Base-by-base conservation (phyloP, 2,113 vertebrate species). In the Pachypanchax playfairii region DNA sequence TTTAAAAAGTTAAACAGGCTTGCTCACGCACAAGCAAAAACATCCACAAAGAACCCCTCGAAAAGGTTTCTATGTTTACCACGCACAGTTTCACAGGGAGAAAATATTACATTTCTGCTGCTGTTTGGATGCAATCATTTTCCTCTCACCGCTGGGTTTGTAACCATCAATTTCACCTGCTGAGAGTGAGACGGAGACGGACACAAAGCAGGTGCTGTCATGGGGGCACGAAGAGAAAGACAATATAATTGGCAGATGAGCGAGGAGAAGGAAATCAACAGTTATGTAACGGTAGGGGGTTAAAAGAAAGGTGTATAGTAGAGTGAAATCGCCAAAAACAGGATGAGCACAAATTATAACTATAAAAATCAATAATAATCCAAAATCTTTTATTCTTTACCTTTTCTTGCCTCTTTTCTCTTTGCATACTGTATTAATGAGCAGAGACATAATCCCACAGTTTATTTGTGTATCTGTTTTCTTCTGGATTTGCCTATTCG, bases 41-140 rank as follows among this genome's bases (percentile, higher is more conserved):
- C 55, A 56, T 28, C 25, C 39, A 56, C 29, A 65, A 20, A n/a
- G 41, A 42, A 22, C 58, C 25, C 41, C 63, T 66, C 38, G 39
- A 6, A 51, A 48, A 50, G 11, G 2, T 77, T 77, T 65, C 54
- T 15, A 1, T 11, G 41, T 70, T 59, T 75, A 70, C 61, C 62
- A 78, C 12, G 39, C 65, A 49, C 70, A 50, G 63, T 69, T 81
- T 78, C 74, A 73, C 70, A 36, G 42, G 50, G 48, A 80, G 72
- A 79, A 85, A 78, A 87, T 87, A 86, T 82, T 75, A 76, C 73
- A 80, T 78, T 78, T 75, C 68, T 70, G 58, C 41, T 44, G 39
- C 58, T 79, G 79, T 81, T 73, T 63, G 73, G 70, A 84, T 80
- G 60, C 75, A 81, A 81, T 87, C 68, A 85, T 89, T 85, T 83